Percentiles rank a stretch among this genome's conserved stretches.
phyloP scores from a whole-genome alignment of 2,888 invertebrate genomes.

The Aromia moschata region DNA sequence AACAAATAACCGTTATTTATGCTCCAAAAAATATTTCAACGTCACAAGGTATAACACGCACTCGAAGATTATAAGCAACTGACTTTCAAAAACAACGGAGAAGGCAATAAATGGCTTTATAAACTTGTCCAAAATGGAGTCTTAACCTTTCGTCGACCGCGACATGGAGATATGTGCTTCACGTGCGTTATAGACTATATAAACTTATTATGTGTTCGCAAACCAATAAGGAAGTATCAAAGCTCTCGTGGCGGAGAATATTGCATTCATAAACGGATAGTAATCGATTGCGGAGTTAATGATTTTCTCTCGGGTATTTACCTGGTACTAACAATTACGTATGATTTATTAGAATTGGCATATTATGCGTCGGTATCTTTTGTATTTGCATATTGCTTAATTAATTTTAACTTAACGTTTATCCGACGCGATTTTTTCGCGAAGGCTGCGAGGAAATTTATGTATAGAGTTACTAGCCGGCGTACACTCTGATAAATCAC shows the following conservation, averaged over 20 bases:
- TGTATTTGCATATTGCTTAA: conserved; percentile 6
- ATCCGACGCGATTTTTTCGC: neutral
- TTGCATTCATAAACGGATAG: conserved; percentile 12
- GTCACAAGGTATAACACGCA: too few relatives aligned
- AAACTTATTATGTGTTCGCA: conserved; percentile 16
- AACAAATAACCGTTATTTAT: too few relatives aligned
- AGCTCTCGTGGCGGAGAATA: conserved; percentile 11
- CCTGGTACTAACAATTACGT: conserved; percentile 7
- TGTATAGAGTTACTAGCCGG: too few relatives aligned
- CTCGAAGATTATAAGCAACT: too few relatives aligned
- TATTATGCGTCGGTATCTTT: conserved; percentile 3
- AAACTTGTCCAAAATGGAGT: too few relatives aligned
- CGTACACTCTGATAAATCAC: too few relatives aligned
- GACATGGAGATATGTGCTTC: conserved; percentile 5
- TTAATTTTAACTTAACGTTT: neutral
- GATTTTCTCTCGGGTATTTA: conserved; percentile 5
- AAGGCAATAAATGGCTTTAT: too few relatives aligned
- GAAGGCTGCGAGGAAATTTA: too few relatives aligned
- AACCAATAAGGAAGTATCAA: conserved; percentile 24
- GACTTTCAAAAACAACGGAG: too few relatives aligned
- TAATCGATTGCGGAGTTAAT: conserved; percentile 17
- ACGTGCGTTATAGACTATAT: conserved; percentile 11
- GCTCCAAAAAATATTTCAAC: too few relatives aligned
- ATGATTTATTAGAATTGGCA: conserved; percentile 8
- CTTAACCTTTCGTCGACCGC: too few relatives aligned